phyloP scores from a whole-genome alignment of 2,797 vertebrate species.

The Adrianichthys oophorus region DNA sequence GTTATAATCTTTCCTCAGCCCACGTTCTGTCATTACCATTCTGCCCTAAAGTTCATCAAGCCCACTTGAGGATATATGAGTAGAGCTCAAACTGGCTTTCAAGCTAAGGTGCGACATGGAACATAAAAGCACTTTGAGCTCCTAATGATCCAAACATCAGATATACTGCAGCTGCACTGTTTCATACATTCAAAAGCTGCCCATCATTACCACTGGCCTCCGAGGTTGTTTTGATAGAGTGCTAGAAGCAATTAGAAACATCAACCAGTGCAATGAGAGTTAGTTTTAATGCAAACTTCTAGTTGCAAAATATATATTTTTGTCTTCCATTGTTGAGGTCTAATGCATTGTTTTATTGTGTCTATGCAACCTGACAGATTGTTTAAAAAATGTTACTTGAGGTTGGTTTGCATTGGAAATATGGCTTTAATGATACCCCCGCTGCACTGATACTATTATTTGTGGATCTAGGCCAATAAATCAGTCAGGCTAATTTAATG shows the following conservation, averaged over 20 bases:
- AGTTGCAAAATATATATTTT: slow-evolving; percentile 1
- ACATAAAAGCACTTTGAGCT: slow-evolving; percentile 18
- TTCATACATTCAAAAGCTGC: slow-evolving; percentile 37
- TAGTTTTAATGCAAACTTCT: slow-evolving; percentile 3
- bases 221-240: slow-evolving; percentile 19
- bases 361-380: slow-evolving; percentile 2
- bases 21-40: slow-evolving; percentile 20
- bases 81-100: slow-evolving; percentile 6
- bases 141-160: slow-evolving; percentile 17
- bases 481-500: slow-evolving; percentile 3
- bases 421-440: neutral
- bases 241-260: slow-evolving; percentile 14
- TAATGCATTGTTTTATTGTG: neutral
- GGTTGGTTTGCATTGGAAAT: slow-evolving; percentile 5
- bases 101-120: slow-evolving; percentile 30
- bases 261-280: neutral
- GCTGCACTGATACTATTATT: slow-evolving; percentile 3
- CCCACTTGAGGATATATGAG: slow-evolving; percentile 17
- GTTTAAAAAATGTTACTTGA: neutral
- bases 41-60: slow-evolving; percentile 8
- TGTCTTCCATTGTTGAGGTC: neutral
- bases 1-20: slow-evolving; percentile 26
- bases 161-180: slow-evolving; percentile 27
- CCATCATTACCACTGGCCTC: slow-evolving; percentile 11
- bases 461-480: slow-evolving; percentile 1